Percentiles rank a stretch among this genome's conserved stretches.
phyloP scores from a whole-genome alignment of 2,888 invertebrate species.

The Acanthosoma haemorrhoidale region DNA sequence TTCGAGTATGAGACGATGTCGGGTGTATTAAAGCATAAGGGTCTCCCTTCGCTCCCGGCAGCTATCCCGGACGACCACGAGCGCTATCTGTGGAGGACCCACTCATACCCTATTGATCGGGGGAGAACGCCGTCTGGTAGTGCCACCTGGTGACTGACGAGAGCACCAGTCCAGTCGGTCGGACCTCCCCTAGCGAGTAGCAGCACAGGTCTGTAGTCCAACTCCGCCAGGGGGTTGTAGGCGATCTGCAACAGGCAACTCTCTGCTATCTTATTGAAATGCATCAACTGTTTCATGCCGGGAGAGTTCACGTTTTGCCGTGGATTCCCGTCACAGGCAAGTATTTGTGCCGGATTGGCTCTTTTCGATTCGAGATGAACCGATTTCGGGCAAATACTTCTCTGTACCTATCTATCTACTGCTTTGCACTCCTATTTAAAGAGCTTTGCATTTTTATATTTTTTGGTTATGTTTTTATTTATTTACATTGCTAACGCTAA shows the following conservation, averaged over 20 bases:
- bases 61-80: not conserved
- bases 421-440: not conserved
- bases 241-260: not conserved
- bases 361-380: no score
- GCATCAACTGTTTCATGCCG: no score
- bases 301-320: no score
- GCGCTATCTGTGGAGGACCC: not conserved
- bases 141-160: not conserved
- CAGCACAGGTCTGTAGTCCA: not conserved
- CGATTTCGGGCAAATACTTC: no score
- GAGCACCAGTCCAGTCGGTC: not conserved
- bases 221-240: conserved; percentile 1
- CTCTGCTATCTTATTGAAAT: no score
- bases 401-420: no score
- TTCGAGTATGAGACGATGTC: no score
- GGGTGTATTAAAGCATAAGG: no score
- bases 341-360: no score
- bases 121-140: not conserved
- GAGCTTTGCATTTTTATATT: conserved; percentile 11
- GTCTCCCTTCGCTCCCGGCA: no score
- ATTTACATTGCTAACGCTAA: not conserved
- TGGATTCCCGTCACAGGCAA: no score
- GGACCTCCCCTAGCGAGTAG: not conserved
- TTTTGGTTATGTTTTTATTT: conserved; percentile 3
- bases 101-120: not conserved